These are phyloP conservation scores for Corvus hawaiiensis DNA, from an alignment of 2,113 vertebrate species.

Conservation along the genomic window DNA sequence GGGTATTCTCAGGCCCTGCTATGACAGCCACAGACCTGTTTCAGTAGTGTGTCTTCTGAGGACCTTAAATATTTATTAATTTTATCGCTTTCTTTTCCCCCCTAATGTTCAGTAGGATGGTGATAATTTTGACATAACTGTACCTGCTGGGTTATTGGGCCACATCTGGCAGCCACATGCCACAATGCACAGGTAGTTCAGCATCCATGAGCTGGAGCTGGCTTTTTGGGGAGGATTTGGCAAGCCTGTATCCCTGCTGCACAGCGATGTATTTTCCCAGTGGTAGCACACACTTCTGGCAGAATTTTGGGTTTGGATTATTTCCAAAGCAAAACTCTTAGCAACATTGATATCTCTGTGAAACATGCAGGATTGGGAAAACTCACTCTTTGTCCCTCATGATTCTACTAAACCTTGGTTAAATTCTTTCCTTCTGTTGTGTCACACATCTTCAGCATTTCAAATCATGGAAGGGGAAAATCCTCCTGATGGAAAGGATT, in stretches of 20 bases:
- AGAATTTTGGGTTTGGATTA: not conserved
- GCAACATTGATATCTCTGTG: not conserved
- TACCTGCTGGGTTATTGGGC: not conserved
- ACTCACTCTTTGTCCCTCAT: not conserved
- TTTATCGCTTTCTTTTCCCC: not conserved
- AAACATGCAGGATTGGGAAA: not conserved
- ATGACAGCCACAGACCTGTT: not conserved
- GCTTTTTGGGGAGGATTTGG: not conserved
- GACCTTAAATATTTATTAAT: not conserved
- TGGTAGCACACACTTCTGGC: not conserved
- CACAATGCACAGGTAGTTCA: not conserved
- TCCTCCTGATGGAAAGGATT: not conserved
- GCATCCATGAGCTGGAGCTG: not conserved
- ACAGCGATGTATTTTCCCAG: conserved; percentile 25
- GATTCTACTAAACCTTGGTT: not conserved
- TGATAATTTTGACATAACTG: not conserved
- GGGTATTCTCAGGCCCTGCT: not conserved
- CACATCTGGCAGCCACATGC: not conserved
- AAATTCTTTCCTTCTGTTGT: not conserved
- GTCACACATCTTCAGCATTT: not conserved
- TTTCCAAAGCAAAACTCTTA: not conserved
- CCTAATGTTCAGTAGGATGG: not conserved
- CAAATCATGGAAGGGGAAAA: not conserved
- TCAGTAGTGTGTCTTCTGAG: not conserved
- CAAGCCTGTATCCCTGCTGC: not conserved